Percentiles rank a stretch among this genome's conserved stretches.
Conservation (phyloP, 2,113 vertebrate genomes). For the Hucho hucho region DNA sequence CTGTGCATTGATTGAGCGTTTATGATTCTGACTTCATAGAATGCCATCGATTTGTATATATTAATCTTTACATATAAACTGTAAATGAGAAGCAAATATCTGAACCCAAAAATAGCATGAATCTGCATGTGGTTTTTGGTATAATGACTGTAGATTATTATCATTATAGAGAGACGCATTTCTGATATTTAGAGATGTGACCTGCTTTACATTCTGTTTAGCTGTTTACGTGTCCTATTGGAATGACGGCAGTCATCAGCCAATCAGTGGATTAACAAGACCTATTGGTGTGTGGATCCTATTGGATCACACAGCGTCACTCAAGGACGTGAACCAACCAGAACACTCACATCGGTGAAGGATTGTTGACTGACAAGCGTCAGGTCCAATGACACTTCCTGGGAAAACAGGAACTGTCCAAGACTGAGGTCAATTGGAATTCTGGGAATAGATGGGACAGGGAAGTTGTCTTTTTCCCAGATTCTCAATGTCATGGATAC, state of each 20-base stretch:
- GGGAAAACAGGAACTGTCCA: neutral
- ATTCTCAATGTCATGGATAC: constrained; percentile 17
- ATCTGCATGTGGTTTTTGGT: constrained; percentile 76
- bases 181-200: constrained; percentile 81
- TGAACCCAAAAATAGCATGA: constrained; percentile 65
- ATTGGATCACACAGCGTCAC: constrained; percentile 79
- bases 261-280: constrained; percentile 57
- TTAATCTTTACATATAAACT: constrained; percentile 28
- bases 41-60: constrained; percentile 13
- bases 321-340: constrained; percentile 79
- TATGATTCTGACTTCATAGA: constrained; percentile 8
- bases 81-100: constrained; percentile 17
- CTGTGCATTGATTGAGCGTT: constrained; percentile 11
- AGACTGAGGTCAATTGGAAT: neutral
- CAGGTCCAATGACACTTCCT: constrained; percentile 71
- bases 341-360: constrained; percentile 75
- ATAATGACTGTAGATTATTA: constrained; percentile 65
- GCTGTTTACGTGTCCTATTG: constrained; percentile 66
- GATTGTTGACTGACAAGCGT: constrained; percentile 78
- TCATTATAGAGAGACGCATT: constrained; percentile 63
- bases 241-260: constrained; percentile 68
- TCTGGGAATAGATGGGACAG: constrained; percentile 28
- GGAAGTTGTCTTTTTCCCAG: neutral
- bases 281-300: constrained; percentile 56
- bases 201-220: constrained; percentile 78